phyloP scores from a whole-genome alignment of 2,888 invertebrate genomes.

The Bellardia bayeri region DNA sequence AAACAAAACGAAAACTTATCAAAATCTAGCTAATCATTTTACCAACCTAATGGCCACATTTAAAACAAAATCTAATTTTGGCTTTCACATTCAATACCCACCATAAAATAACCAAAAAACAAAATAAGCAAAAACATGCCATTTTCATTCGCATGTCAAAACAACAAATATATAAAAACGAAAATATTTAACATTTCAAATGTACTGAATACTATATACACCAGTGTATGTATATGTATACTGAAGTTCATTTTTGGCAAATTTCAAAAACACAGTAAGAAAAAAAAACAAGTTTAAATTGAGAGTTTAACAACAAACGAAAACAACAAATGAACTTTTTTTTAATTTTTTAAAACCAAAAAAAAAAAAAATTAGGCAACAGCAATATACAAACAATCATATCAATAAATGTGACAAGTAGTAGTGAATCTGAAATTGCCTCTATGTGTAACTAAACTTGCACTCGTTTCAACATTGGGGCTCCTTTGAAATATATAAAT shows the following conservation, averaged over 20 bases:
- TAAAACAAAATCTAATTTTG: conserved; percentile 56
- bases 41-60: conserved; percentile 51
- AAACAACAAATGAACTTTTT: conserved; percentile 49
- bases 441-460: too few species aligned
- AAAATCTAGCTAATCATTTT: conserved; percentile 37
- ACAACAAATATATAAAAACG: conserved; percentile 33
- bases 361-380: not conserved
- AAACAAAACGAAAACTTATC: not conserved
- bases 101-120: conserved; percentile 39
- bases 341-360: not conserved
- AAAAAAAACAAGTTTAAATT: conserved; percentile 57
- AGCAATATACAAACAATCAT: too few species aligned
- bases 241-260: conserved; percentile 54
- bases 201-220: not conserved
- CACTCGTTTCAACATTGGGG: too few species aligned
- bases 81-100: conserved; percentile 55
- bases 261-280: conserved; percentile 43
- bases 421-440: too few species aligned
- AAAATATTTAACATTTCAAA: conserved; percentile 38
- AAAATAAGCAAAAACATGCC: conserved; percentile 26
- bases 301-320: conserved; percentile 50
- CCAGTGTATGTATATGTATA: not conserved
- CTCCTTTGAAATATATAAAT: too few species aligned
- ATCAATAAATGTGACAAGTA: not conserved
- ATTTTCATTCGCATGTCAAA: conserved; percentile 52